Conservation (phyloP, 2,888 invertebrate species). For the Drosophila diplacantha region DNA sequence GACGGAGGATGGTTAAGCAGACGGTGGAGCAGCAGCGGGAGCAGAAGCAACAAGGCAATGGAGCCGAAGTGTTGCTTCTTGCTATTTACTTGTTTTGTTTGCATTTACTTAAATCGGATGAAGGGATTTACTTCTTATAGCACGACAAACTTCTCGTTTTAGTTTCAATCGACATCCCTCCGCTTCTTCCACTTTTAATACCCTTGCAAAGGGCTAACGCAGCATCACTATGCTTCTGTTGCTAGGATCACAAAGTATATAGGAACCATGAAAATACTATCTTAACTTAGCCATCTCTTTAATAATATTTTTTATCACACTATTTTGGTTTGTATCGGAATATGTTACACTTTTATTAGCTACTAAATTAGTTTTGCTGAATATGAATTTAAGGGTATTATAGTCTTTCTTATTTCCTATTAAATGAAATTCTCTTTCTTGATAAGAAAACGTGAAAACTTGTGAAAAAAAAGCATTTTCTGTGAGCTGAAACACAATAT, state of each 20-base stretch:
- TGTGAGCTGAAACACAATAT: constrained; percentile 15
- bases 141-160: constrained; percentile 59
- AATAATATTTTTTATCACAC: background rate
- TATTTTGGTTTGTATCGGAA: too few species aligned
- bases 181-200: constrained; percentile 7
- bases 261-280: background rate
- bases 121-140: constrained; percentile 73
- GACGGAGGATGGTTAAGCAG: background rate
- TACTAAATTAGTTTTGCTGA: too few species aligned
- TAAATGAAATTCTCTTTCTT: constrained; percentile 42
- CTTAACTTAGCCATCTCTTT: background rate
- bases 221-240: background rate
- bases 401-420: constrained; percentile 12
- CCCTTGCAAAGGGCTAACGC: constrained; percentile 1
- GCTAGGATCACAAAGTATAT: background rate
- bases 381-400: background rate
- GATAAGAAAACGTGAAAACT: constrained; percentile 45
- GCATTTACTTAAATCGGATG: constrained; percentile 72
- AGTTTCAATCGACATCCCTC: constrained; percentile 14
- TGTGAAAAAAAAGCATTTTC: constrained; percentile 46
- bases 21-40: background rate
- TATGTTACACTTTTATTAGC: background rate
- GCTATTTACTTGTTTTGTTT: constrained; percentile 72
- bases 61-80: constrained; percentile 65
- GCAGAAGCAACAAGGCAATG: constrained; percentile 34